Evolutionary conservation across 2,797 vertebrate genomes (phyloP), one percentile per base, ranked within the genome.

Genomic region (Urophycis tenuis): DNA sequence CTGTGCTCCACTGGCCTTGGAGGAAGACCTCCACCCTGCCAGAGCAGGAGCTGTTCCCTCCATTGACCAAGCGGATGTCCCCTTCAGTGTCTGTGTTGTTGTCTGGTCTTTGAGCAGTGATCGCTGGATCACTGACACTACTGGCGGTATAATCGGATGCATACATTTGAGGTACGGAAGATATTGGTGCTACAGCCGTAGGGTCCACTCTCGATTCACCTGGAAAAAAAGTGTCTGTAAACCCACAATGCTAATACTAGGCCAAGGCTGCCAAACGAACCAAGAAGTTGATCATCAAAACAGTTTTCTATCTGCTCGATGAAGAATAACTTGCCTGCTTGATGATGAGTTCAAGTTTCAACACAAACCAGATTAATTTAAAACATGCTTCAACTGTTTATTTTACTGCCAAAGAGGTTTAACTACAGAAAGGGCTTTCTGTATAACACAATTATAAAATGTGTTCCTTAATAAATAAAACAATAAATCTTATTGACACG

Each of bases 11-110:
- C 69, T 14, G 81, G 35, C 86, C 87, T 22, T 0, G 6, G 60
- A 81, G 81, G 80, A 84, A 87, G 84, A 91, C 7, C 86, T 91
- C 91, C 11, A 90, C 89, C 76, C 89, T 83, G 25, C 90, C 91
- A 49, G 86, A 81, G 83, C 87, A 89, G 77, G 77, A 85, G 35
- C 67, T 41, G 80, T 82, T 78, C 30, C 73, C 72, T 31, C 87
- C 87, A 0, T 87, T 80, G 14, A 11, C 77, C 76, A 92, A 81
- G 1, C 82, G 84, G 60, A 91, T 74, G 69, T 81, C 29, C 9
- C 84, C 84, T 70, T 85, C 81, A 9, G 2, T 71, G 33, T 0
- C 14, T 78, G 79, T 29, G 29, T 5, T 81, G 82, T 67, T 82
- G 36, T 10, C 12, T 74, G 75, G 0, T 74, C 7, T 39, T 39